These are phyloP conservation scores for Montipora capitata DNA, from an alignment of 92 coral and sea anemone species.

Conservation along the genomic window DNA sequence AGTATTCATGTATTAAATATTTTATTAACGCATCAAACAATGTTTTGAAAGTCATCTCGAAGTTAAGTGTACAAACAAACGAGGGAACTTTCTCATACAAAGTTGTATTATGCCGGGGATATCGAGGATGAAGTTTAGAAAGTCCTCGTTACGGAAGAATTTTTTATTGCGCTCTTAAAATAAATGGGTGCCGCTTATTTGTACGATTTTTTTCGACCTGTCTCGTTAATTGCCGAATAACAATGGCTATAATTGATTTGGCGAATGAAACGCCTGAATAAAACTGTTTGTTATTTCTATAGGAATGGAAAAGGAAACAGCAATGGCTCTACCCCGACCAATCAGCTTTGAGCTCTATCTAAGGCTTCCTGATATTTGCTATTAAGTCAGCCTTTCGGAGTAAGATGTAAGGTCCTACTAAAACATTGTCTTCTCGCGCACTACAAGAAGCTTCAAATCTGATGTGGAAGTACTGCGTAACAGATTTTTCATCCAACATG, in stretches of 20 bases:
- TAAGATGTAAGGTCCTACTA: conserved; percentile 33
- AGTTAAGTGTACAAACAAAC: conserved; percentile 81
- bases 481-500: conserved; percentile 23
- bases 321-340: conserved; percentile 78
- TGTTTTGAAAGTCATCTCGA: conserved; percentile 83
- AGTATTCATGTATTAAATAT: conserved; percentile 58
- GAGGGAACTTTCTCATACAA: background rate
- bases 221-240: conserved; percentile 46
- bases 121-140: background rate
- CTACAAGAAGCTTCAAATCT: background rate
- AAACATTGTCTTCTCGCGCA: conserved; percentile 17
- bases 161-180: background rate
- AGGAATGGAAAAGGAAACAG: conserved; percentile 70
- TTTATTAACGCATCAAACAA: conserved; percentile 76
- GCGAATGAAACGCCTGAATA: conserved; percentile 76
- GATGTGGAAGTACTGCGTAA: conserved; percentile 30
- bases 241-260: conserved; percentile 33
- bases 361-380: conserved; percentile 85
- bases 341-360: conserved; percentile 67
- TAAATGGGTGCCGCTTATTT: conserved; percentile 7
- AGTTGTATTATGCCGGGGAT: background rate
- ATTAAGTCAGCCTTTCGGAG: conserved; percentile 59
- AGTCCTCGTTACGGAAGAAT: background rate
- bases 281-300: conserved; percentile 57
- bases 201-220: conserved; percentile 6